These are phyloP conservation scores for Misgurnus mizolepis DNA, from an alignment of 2,113 vertebrate species.

Conservation along the genomic window DNA sequence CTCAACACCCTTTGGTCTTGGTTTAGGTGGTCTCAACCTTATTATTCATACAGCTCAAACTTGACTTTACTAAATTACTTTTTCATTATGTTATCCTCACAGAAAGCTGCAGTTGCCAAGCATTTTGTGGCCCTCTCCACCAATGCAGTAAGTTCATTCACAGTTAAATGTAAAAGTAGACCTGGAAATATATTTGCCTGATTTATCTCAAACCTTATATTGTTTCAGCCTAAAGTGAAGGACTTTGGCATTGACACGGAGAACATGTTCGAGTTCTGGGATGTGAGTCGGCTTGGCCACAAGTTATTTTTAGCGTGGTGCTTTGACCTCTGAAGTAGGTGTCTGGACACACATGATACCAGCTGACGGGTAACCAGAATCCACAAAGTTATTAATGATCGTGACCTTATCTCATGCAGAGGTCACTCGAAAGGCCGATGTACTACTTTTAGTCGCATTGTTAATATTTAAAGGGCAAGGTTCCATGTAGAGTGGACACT, in stretches of 20 bases:
- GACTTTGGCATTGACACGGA: conserved; percentile 94
- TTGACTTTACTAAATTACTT: too few relatives aligned
- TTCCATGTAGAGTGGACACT: neutral
- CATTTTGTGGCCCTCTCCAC: conserved; percentile 98
- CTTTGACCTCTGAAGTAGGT: conserved; percentile 76
- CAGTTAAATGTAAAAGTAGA: neutral
- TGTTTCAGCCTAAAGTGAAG: conserved; percentile 86
- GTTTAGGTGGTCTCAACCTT: too few relatives aligned
- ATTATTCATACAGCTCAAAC: too few relatives aligned
- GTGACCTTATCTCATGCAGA: conserved; percentile 71
- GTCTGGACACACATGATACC: conserved; percentile 54
- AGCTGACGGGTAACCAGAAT: conserved; percentile 76
- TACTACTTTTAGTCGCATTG: conserved; percentile 64
- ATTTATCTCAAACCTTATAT: neutral
- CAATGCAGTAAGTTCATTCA: conserved; percentile 83
- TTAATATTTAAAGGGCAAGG: conserved; percentile 65
- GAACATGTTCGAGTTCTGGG: conserved; percentile 99
- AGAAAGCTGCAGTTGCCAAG: conserved; percentile 92
- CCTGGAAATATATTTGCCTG: too few relatives aligned
- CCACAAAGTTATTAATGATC: conserved; percentile 71
- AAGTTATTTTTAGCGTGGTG: conserved; percentile 70
- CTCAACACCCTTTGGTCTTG: too few relatives aligned
- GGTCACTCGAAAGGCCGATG: conserved; percentile 73
- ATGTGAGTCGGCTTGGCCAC: conserved; percentile 77
- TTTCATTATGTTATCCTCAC: conserved; percentile 32